phyloP scores from a whole-genome alignment of 1,140 invertebrate genomes.

The Trachymyrmex septentrionalis region DNA sequence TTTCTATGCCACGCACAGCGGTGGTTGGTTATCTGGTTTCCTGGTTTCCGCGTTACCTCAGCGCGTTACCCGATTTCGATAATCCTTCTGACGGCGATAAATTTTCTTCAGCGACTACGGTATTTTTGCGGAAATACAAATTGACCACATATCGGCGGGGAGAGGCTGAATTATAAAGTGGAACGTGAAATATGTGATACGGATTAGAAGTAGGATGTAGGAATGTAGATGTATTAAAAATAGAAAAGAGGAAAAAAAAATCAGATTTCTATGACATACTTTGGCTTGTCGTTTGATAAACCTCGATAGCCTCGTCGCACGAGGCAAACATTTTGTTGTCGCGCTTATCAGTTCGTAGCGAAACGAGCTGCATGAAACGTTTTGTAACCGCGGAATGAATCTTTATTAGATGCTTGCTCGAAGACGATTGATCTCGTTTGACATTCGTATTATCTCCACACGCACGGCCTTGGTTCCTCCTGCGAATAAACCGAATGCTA shows the following conservation, averaged over 20 bases:
- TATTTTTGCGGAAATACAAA: neutral
- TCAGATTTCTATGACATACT: slow-evolving; percentile 7
- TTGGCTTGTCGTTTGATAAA: slow-evolving; percentile 14
- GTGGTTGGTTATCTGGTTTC: slow-evolving; percentile 8
- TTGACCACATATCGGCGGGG: neutral
- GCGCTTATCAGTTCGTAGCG: slow-evolving; percentile 37
- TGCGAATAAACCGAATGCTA: slow-evolving; percentile 66
- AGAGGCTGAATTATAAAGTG: neutral
- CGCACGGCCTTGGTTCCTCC: neutral
- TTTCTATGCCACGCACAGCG: neutral
- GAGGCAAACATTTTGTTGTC: slow-evolving; percentile 24
- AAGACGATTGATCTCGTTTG: slow-evolving; percentile 55
- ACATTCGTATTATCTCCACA: slow-evolving; percentile 36
- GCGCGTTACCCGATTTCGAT: neutral
- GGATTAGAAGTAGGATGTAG: neutral
- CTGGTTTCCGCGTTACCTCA: neutral
- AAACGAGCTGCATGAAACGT: slow-evolving; percentile 8
- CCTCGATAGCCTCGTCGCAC: slow-evolving; percentile 18
- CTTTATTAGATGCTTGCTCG: slow-evolving; percentile 32
- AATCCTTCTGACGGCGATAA: neutral
- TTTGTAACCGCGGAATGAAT: neutral
- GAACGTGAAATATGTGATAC: neutral
- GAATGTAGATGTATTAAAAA: neutral
- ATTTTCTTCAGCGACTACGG: neutral
- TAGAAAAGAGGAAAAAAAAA: neutral